Conservation (phyloP, 2,888 invertebrate genomes). For the Heliconius ismenius region DNA sequence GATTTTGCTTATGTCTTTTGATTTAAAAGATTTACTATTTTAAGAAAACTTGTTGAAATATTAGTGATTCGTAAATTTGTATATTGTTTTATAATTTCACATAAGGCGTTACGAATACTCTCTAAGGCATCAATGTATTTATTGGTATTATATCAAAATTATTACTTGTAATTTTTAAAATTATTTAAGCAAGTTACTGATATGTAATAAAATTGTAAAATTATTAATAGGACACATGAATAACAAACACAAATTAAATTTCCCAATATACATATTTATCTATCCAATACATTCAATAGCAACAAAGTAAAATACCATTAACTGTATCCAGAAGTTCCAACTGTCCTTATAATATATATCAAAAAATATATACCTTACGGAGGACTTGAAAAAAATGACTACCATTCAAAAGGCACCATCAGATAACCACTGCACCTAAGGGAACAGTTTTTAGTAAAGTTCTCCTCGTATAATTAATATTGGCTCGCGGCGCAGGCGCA, state of each 20-base stretch:
- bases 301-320: neutral
- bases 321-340: neutral
- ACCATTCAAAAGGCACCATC: constrained; percentile 38
- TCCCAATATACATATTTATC: neutral
- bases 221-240: no score
- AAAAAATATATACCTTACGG: neutral
- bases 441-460: constrained; percentile 43
- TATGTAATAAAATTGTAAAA: no score
- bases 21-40: no score
- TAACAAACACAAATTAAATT: no score
- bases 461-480: constrained; percentile 65
- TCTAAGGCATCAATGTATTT: no score
- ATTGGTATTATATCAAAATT: no score
- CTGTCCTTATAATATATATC: constrained; percentile 9
- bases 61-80: no score
- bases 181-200: no score
- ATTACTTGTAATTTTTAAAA: no score
- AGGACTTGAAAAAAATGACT: constrained; percentile 45
- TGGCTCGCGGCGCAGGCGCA: constrained; percentile 53
- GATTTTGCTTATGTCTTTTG: neutral
- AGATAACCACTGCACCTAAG: constrained; percentile 44
- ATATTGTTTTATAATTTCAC: no score
- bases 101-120: no score
- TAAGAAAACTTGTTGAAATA: no score
- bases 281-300: neutral